Evolutionary conservation across 2,797 vertebrate genomes (phyloP), one percentile per base, ranked within the genome.

Genomic region (Furcifer pardalis): DNA sequence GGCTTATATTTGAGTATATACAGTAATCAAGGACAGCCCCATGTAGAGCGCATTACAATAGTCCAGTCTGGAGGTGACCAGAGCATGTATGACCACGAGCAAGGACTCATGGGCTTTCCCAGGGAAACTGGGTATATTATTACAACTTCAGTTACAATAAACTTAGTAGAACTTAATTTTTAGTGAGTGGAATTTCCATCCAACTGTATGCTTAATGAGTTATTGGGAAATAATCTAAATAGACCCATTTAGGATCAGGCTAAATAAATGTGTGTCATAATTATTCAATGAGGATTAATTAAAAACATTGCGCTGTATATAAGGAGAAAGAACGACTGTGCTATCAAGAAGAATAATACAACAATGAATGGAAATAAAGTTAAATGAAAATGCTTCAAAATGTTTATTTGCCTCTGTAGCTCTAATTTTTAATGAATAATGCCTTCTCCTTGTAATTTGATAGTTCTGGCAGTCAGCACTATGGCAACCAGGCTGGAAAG

Each of bases 401-500:
- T 85, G 86, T 87, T 89, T 89, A 88, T 94, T 94, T 90, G 88
- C 65, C 79, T 35, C 17, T 83, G 84, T 83, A 92, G 49, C 72
- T 88, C 88, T 81, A 87, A 8, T 82, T 92, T 84, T 94, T 87
- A 87, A 88, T 69, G 89, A 90, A 91, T 92, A 95, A 94, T 90
- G 93, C 93, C 88, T 94, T 92, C 91, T 95, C 93, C 91, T 91
- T 91, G 94, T 91, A 94, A 91, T 92, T 94, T 88, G 94, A 93
- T 94, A 92, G 94, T 94, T 87, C 30, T 94, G 88, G 94, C 93
- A 90, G 91, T 80, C 86, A 95, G 92, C 88, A 12, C 96, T 95
- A 96, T 96, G 95, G 95, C 95, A 96, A 96, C 95, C 81, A 35
- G 93, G 92, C 93, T 94, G 79, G 59, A 74, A 68, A 92, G 91